Percentiles rank a stretch among this genome's conserved stretches.
These are phyloP conservation scores for Ditylenchus dipsaci DNA, from an alignment of 1,140 invertebrate species.

Conservation along the genomic window DNA sequence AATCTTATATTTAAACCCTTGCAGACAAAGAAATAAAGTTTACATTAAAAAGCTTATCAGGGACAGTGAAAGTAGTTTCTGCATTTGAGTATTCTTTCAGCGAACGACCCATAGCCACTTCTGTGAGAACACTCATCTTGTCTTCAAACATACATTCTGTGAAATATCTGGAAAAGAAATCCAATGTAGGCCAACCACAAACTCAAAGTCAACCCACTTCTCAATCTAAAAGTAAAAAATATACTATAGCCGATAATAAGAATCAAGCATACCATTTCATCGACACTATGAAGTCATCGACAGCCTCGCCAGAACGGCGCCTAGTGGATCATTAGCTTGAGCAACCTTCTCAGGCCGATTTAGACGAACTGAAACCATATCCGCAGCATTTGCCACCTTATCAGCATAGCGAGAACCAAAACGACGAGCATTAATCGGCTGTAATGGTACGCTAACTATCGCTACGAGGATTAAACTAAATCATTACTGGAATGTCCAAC, in stretches of 20 bases:
- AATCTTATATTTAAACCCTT: background rate
- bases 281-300: constrained; percentile 20
- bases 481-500: constrained; percentile 45
- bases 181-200: too few relatives aligned
- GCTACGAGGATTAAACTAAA: background rate
- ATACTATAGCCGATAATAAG: too few relatives aligned
- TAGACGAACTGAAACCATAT: constrained; percentile 29
- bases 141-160: constrained; percentile 13
- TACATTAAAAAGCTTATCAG: background rate
- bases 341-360: constrained; percentile 15
- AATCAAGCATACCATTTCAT: constrained; percentile 30
- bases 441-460: constrained; percentile 8
- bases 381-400: constrained; percentile 44
- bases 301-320: background rate
- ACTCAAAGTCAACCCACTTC: too few relatives aligned
- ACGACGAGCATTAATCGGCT: constrained; percentile 38
- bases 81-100: constrained; percentile 29
- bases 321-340: background rate
- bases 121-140: constrained; percentile 20
- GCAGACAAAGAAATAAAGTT: too few relatives aligned
- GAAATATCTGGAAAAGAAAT: constrained; percentile 2
- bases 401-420: constrained; percentile 35
- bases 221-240: too few relatives aligned
- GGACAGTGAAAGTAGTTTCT: constrained; percentile 5
- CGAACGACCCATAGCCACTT: constrained; percentile 10